Base-by-base conservation (phyloP, 2,113 vertebrate species). In the Trogon surrucura region DNA sequence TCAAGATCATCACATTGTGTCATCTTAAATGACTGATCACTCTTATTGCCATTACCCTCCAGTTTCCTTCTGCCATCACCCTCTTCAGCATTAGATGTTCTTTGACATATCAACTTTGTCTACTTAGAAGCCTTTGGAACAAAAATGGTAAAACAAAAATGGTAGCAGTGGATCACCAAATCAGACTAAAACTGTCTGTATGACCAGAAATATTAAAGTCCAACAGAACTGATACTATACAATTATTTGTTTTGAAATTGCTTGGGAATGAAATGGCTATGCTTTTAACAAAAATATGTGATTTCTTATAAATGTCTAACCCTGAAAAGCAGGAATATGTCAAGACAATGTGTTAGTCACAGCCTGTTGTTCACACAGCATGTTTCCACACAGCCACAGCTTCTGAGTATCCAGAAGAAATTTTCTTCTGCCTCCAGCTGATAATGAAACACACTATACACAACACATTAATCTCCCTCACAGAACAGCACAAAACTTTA, bases 361-460 rank as follows among this genome's bases (percentile, higher is more conserved):
- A 91, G 85, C 30, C 44, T 90, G 83, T 92, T 90, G 56, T 90
- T 93, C 92, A 74, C 93, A 86, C 85, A 95, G 92, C 69, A 17
- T 90, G 90, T 69, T 81, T 92, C 82, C 88, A 57, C 75, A 64
- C 32, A 83, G 75, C 38, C 85, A 71, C 85, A 94, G 30, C 48
- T 78, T 86, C 82, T 78, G 50, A 85, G 32, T 71, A 38, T 92
- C 85, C 69, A 83, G 75, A 93, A 88, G 75, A 85, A 85, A 81
- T 84, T 93, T 94, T 93, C 64, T 86, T 84, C 75, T 93, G 48
- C 53, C 51, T 95, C 65, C 64, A 93, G 67, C 67, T 94, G 91
- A 91, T 94, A 94, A 96, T 93, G 90, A 94, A 96, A 96, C 80
- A 83, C 75, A 57, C 51, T 48, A 66, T 60, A 82, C 56, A 48